These are phyloP conservation scores for Limnephilus rhombicus DNA, from an alignment of 2,888 invertebrate species.

Conservation along the genomic window DNA sequence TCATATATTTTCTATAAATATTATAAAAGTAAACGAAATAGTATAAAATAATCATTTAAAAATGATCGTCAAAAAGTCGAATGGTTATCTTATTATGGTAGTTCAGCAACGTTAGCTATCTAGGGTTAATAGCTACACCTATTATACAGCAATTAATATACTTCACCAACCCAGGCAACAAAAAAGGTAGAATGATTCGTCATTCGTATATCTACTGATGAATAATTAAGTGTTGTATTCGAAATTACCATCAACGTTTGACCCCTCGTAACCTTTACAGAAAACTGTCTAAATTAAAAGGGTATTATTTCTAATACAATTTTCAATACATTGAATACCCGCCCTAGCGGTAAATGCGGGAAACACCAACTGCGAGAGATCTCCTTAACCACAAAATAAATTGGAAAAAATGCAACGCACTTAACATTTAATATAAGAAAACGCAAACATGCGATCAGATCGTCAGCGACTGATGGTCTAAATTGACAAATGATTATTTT, in stretches of 20 bases:
- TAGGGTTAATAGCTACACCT: too few species aligned
- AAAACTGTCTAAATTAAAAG: slow-evolving; percentile 16
- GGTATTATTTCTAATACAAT: slow-evolving; percentile 18
- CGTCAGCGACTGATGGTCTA: slow-evolving; percentile 57
- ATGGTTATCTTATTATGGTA: too few species aligned
- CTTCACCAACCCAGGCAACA: too few species aligned
- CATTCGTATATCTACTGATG: too few species aligned
- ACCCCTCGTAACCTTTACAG: neutral
- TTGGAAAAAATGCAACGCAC: slow-evolving; percentile 40
- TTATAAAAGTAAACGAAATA: too few species aligned
- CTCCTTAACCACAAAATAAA: slow-evolving; percentile 40
- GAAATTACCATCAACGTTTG: neutral
- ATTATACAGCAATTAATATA: too few species aligned
- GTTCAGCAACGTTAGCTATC: too few species aligned
- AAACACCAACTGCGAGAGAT: slow-evolving; percentile 28
- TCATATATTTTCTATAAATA: too few species aligned
- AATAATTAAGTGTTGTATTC: too few species aligned
- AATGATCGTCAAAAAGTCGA: too few species aligned
- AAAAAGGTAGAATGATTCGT: too few species aligned
- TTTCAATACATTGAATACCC: neutral
- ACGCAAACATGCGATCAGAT: slow-evolving; percentile 61
- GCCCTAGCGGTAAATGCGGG: slow-evolving; percentile 21
- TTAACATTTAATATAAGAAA: slow-evolving; percentile 50
- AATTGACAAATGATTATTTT: slow-evolving; percentile 61
- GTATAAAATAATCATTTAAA: too few species aligned